Base-by-base conservation (phyloP, 2,113 vertebrate genomes). In the Empidonax traillii region DNA sequence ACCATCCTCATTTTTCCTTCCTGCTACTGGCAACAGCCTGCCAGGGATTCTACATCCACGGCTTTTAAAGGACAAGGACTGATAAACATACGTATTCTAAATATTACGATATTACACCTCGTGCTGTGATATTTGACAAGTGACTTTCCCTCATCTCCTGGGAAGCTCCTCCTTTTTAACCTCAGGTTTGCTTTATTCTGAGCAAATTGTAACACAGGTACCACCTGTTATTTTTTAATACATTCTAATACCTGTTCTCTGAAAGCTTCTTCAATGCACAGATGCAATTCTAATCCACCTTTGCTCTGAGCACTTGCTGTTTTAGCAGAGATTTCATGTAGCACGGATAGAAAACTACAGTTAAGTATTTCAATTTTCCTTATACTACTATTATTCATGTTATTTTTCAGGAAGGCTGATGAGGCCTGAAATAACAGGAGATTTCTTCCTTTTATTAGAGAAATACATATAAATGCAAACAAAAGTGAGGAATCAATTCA, bases 391-490 rank as follows among this genome's bases (percentile, higher is more conserved):
- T 65, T 63, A 75, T 37, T 46, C 35, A 6, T 53, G 25, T 52
- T 62, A 46, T 61, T 93, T 94, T 94, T 65, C 43, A 61, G 63
- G 33, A 78, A 89, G 56, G 73, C 72, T 93, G 65, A 90, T 87
- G 61, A 93, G 79, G 89, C 59, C 84, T 85, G 89, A 93, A 96
- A 93, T 90, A 94, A 93, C 77, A 83, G 53, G 46, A 80, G 39
- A 92, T 73, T 74, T 74, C 35, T 46, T 19, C 27, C 47, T 78
- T 87, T 72, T 65, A 30, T 79, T 89, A 79, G 82, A 96, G 68
- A 94, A 93, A 84, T 65, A 49, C 37, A 90, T 51, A 73, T 74
- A 94, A 96, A 91, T 46, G 39, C 53, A 94, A 94, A 92, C 41
- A 73, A 88, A 97, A 96, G 41, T 63, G 67, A 96, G 28, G 82